phyloP scores from a whole-genome alignment of 1,140 invertebrate species.

The Eriosoma lanigerum region DNA sequence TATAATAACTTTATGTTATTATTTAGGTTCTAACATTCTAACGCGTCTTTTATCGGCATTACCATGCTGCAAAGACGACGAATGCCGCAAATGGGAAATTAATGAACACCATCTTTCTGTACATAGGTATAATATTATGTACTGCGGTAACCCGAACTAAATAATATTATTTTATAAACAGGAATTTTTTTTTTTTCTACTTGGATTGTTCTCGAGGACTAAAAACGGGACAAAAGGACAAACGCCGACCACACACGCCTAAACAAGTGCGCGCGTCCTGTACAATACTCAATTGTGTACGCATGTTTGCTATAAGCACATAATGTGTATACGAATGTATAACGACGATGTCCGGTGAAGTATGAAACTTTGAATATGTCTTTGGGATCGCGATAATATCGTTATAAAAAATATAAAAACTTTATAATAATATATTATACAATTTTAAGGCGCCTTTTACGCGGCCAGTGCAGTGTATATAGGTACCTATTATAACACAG shows the following conservation, averaged over 20 bases:
- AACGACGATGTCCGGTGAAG: conserved; percentile 25
- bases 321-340: background rate
- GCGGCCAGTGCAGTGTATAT: background rate
- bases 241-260: conserved; percentile 48
- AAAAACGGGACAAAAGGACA: conserved; percentile 27
- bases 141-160: conserved; percentile 15
- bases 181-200: conserved; percentile 28
- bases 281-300: conserved; percentile 8
- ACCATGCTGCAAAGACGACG: conserved; percentile 16
- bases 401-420: background rate
- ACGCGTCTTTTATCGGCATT: too few relatives aligned
- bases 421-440: background rate
- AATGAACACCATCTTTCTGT: conserved; percentile 25
- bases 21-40: too few relatives aligned
- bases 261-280: conserved; percentile 34
- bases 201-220: conserved; percentile 2
- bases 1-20: too few relatives aligned
- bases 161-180: conserved; percentile 32
- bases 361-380: conserved; percentile 4
- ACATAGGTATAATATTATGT: too few relatives aligned
- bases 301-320: background rate
- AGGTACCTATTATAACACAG: too few relatives aligned
- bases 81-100: conserved; percentile 47
- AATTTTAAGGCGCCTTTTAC: background rate
- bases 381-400: background rate